phyloP scores from a whole-genome alignment of 2,888 invertebrate species.

The Byasa hedistus region DNA sequence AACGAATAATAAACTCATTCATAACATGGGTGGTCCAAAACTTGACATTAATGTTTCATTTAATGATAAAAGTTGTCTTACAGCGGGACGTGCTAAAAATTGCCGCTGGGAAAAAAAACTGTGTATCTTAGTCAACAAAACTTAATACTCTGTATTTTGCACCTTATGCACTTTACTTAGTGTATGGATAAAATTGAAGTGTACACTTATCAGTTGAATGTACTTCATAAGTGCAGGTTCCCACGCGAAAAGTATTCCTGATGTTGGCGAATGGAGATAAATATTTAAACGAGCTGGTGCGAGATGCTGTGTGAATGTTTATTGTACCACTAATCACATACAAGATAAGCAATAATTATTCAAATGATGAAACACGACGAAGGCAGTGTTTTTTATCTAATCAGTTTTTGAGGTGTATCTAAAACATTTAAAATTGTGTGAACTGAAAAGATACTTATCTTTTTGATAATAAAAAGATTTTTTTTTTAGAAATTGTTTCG shows the following conservation, averaged over 20 bases:
- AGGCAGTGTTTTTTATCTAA: background rate
- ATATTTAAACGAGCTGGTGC: constrained; percentile 53
- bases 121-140: background rate
- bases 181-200: constrained; percentile 26
- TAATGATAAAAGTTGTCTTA: constrained; percentile 53
- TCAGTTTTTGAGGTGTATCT: too few species aligned
- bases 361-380: background rate
- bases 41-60: constrained; percentile 30
- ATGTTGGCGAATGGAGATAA: constrained; percentile 69
- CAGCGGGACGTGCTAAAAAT: constrained; percentile 59
- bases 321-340: background rate
- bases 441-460: too few species aligned
- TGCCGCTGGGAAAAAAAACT: constrained; percentile 50
- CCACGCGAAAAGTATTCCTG: constrained; percentile 66
- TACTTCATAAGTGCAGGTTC: constrained; percentile 50
- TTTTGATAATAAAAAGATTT: too few species aligned
- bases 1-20: constrained; percentile 28
- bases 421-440: too few species aligned
- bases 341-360: background rate
- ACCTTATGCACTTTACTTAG: constrained; percentile 33
- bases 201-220: constrained; percentile 28
- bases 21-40: constrained; percentile 48
- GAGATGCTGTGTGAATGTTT: constrained; percentile 3
- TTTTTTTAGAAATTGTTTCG: too few species aligned
- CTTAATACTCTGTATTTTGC: constrained; percentile 21